Base-by-base conservation (phyloP, 2,888 invertebrate species). In the Athalia circularis region DNA sequence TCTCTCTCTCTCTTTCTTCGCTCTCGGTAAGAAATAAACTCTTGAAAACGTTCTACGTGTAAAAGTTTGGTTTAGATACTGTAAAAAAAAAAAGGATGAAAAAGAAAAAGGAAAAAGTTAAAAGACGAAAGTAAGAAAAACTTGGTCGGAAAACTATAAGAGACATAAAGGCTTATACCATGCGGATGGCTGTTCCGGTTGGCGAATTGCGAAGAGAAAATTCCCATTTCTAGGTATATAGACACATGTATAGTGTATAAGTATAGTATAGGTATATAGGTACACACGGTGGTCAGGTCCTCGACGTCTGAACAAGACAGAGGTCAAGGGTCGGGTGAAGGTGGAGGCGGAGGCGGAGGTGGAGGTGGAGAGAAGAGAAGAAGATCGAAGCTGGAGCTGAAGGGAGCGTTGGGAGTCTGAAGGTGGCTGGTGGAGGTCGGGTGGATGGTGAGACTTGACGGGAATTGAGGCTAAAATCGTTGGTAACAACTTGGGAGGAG, bases 401-500 rank as follows among this genome's bases (percentile, higher is more conserved):
- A n/a, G 54, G 54, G 11, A 54, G 54, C 11, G 54, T 9, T n/a
- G 54, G 5, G n/a, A 54, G 54, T 5, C 29, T 29, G 29, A 54
- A 54, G n/a, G 5, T 9, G 54, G n/a, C 4, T 9, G n/a, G 54
- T n/a, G 54, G 54, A 54, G 54, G 54, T 54, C 54, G 54, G n/a
- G 54, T 9, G n/a, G 54, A 6, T 54, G 54, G 5, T 54, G 54
- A 9, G 54, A 54, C 54, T 11, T 54, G 11, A n/a, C 11, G 54
- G 54, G 11, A 54, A 54, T 6, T 54, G 11, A 9, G 43, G 9
- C 70, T 72, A 72, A 72, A 57, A 59, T 52, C 45, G 72, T 54
- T 52, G 72, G 72, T 72, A 52, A 72, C 72, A 59, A 72, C 57
- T 57, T 59, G 59, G 72, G 72, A 52, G 72, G 72, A 72, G 68